Evolutionary conservation across 2,888 invertebrate genomes (phyloP).

Genomic region (Lumbricus terrestris): DNA sequence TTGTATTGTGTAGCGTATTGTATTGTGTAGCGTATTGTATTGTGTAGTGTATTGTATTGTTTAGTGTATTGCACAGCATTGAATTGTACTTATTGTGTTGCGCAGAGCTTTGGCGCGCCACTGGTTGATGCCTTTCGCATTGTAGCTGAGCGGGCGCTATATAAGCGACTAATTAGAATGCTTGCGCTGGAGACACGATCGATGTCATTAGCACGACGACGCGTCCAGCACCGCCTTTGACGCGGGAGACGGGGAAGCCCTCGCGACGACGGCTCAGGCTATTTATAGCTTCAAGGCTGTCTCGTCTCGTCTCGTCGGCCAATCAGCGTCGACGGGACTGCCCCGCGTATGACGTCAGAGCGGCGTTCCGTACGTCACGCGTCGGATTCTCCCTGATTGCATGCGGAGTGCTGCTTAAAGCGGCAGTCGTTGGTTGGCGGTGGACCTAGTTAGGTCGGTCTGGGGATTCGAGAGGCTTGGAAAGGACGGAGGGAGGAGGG

Average conservation of each 20-base stretch:
- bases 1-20: too few species aligned
- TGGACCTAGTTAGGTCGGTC: not conserved
- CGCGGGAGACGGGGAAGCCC: conserved; percentile 7
- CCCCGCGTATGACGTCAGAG: conserved; percentile 8
- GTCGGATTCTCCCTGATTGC: not conserved
- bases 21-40: too few species aligned
- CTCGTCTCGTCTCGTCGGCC: not conserved
- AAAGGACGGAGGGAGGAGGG: not conserved
- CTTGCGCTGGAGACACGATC: not conserved
- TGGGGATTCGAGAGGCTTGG: not conserved
- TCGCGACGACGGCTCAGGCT: not conserved
- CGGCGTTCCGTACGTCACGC: conserved; percentile 6
- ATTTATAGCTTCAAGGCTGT: not conserved
- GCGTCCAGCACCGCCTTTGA: not conserved
- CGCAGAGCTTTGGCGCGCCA: too few species aligned
- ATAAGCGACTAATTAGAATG: too few species aligned
- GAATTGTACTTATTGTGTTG: too few species aligned
- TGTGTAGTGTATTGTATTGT: too few species aligned
- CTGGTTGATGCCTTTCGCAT: too few species aligned
- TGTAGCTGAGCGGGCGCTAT: too few species aligned
- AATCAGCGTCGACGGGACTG: not conserved
- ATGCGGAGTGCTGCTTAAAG: not conserved
- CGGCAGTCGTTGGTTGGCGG: not conserved
- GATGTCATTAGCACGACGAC: not conserved
- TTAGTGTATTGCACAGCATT: too few species aligned